Base-by-base conservation (phyloP, 2,888 invertebrate genomes). In the Athalia rosae region DNA sequence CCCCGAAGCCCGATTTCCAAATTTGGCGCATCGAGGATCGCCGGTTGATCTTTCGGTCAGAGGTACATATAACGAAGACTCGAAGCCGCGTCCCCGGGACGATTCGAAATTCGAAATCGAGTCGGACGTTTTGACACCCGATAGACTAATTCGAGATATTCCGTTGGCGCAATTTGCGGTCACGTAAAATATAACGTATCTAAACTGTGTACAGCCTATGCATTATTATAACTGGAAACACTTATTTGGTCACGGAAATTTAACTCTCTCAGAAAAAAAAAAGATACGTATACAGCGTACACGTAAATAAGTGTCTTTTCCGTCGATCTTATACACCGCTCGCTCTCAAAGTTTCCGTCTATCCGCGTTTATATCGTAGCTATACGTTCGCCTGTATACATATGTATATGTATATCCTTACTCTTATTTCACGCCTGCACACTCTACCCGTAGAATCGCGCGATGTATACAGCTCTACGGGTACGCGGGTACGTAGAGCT, bases 201-300 rank as follows among this genome's bases (percentile, higher is more conserved):
- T 71, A 41, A 48, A 13, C 45, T 15, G 28, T 11, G 5, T 48
- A 48, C 28, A 28, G 28, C 28, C 28, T 28, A 28, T 28, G 28
- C 28, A 28, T 28, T 28, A 28, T 28, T 28, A 28, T 28, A 28
- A 28, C 28, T 28, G 74, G 74, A 74, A 74, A 28, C 13, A 61
- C 74, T 74, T 28, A 28, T 28, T 74, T 61, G 61, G 74, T 62
- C 74, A 74, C 74, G 74, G 74, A 61, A 74, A 74, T 74, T 74
- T 74, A 74, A 74, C 74, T 74, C 74, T 62, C 74, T 74, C 48
- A 74, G 56, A 71, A 58, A 67, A 53, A 67, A 15, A 13, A 9
- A 45, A 58, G 9, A 8, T 7, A 66, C 1, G 4, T 48, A 15
- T 15, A 15, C 13, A 13, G 4, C n/a, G 6, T 9, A 9, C 53